Evolutionary conservation across 2,888 invertebrate genomes (phyloP).

Genomic region (Halictus ligatus): DNA sequence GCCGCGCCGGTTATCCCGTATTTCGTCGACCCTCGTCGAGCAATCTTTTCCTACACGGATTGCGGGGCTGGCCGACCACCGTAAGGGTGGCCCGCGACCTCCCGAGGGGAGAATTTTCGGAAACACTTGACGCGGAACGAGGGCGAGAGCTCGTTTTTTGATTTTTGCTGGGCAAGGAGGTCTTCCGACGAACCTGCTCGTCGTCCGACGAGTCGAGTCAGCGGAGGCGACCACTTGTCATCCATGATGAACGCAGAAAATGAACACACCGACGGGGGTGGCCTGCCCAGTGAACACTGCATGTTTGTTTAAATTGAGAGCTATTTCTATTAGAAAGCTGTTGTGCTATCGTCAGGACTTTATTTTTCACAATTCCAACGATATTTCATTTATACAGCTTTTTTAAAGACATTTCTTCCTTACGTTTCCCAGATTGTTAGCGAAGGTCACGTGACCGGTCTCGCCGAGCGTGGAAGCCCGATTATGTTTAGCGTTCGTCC

Average conservation of each 20-base stretch:
- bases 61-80: conserved; percentile 24
- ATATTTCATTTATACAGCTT: no score
- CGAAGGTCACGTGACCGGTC: background rate
- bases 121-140: conserved; percentile 15
- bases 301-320: no score
- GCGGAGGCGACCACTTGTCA: background rate
- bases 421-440: no score
- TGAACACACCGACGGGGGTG: no score
- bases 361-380: no score
- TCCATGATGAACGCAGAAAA: no score
- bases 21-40: conserved; percentile 36
- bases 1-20: background rate
- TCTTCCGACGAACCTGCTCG: background rate
- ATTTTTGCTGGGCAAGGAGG: background rate
- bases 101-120: conserved; percentile 17
- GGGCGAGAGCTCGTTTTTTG: background rate
- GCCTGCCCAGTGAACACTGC: no score
- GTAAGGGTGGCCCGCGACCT: background rate
- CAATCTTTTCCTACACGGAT: conserved; percentile 42
- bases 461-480: background rate
- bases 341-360: no score
- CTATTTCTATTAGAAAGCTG: no score
- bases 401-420: no score
- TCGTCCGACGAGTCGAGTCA: background rate
- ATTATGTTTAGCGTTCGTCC: background rate